Conservation (phyloP, 2,113 vertebrate species). For the Polypterus senegalus region DNA sequence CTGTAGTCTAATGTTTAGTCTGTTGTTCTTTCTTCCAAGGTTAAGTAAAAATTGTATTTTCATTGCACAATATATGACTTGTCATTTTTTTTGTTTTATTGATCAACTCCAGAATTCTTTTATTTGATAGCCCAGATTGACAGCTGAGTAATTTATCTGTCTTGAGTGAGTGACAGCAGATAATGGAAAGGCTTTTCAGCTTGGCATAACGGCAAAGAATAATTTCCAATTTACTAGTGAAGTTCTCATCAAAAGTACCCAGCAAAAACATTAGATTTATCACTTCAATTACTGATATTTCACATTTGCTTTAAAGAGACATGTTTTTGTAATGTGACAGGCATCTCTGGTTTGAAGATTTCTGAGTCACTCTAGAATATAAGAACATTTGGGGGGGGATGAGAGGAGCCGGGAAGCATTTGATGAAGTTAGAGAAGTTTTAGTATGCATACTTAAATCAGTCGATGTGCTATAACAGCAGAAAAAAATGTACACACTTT, state of each 20-base stretch:
- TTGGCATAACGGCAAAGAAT: slow-evolving; percentile 66
- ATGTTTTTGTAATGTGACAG: slow-evolving; percentile 88
- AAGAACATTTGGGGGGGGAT: slow-evolving; percentile 57
- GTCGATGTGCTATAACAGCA: too few species aligned
- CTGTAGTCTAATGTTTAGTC: too few species aligned
- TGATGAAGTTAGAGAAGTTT: slow-evolving; percentile 53
- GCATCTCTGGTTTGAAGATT: slow-evolving; percentile 68
- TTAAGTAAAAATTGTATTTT: too few species aligned
- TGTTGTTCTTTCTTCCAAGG: too few species aligned
- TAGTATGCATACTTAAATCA: slow-evolving; percentile 9
- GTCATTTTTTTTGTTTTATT: slow-evolving; percentile 41
- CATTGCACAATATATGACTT: too few species aligned
- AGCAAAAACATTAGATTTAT: slow-evolving; percentile 71
- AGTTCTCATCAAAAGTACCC: slow-evolving; percentile 73
- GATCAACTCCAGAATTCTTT: slow-evolving; percentile 61
- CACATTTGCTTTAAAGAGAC: slow-evolving; percentile 89
- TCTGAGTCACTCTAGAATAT: slow-evolving; percentile 24
- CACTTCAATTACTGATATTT: slow-evolving; percentile 89
- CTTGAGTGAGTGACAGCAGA: slow-evolving; percentile 67
- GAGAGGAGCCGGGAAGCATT: slow-evolving; percentile 45
- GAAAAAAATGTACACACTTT: too few species aligned
- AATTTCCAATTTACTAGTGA: slow-evolving; percentile 78
- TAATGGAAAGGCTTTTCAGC: slow-evolving; percentile 73
- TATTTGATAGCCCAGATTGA: slow-evolving; percentile 63
- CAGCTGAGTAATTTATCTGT: slow-evolving; percentile 70